A percentile compares a stretch with the other conserved stretches of the same genome.
Evolutionary conservation across 1,140 invertebrate species (phyloP).

Genomic region (Pseudomyrmex dendroicus): DNA sequence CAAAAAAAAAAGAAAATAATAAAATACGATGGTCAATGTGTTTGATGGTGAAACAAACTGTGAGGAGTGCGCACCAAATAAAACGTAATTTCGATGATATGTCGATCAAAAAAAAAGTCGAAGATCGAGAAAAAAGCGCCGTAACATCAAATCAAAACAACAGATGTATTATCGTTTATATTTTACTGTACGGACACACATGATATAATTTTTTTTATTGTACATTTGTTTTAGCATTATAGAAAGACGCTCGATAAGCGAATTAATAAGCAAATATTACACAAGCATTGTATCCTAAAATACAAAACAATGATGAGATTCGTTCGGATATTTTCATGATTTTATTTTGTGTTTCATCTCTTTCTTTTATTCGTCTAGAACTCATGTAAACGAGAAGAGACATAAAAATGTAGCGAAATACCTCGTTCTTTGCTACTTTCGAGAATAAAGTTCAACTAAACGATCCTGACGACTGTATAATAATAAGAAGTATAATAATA

Average conservation of each 20-base stretch:
- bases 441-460: not conserved
- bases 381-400: not conserved
- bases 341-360: conserved; percentile 16
- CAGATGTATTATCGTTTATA: not conserved
- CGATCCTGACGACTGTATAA: not conserved
- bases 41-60: not conserved
- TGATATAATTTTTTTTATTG: conserved; percentile 22
- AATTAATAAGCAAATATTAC: not conserved
- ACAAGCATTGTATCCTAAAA: conserved; percentile 31
- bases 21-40: not conserved
- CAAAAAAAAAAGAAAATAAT: not conserved
- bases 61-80: conserved; percentile 3
- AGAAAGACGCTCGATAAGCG: no score
- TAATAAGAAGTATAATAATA: no score
- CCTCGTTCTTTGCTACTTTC: not conserved
- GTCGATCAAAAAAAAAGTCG: conserved; percentile 10
- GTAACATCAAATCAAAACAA: not conserved
- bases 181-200: not conserved
- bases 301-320: conserved; percentile 33
- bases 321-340: conserved; percentile 31
- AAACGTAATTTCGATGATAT: conserved; percentile 11
- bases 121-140: conserved; percentile 5
- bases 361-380: not conserved
- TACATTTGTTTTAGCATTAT: not conserved
- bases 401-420: not conserved